Evolutionary conservation across 1,140 invertebrate species (phyloP).

Genomic region (Macrocentrus cingulum): DNA sequence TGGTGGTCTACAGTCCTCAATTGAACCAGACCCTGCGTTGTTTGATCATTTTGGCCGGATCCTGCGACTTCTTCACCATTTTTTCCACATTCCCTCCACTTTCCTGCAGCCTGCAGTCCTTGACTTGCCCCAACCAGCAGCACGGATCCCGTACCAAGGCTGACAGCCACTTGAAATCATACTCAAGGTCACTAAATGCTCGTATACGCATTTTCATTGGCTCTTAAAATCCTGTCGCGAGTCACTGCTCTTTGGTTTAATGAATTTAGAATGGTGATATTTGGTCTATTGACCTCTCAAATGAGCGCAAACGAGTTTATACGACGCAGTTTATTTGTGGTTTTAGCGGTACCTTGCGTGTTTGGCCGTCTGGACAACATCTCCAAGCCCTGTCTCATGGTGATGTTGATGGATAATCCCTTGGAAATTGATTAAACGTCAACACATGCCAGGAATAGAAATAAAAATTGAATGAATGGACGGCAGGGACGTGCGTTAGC

Average conservation of each 20-base stretch:
- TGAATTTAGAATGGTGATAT: constrained; percentile 2
- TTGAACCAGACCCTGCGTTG: constrained; percentile 48
- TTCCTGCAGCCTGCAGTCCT: neutral
- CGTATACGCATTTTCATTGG: too few relatives aligned
- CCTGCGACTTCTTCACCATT: constrained; percentile 8
- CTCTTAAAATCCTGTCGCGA: too few relatives aligned
- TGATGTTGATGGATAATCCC: neutral
- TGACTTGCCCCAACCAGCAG: constrained; percentile 43
- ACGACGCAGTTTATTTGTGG: neutral
- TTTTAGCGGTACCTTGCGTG: constrained; percentile 50
- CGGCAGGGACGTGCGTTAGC: constrained; percentile 10
- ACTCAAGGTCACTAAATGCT: constrained; percentile 46
- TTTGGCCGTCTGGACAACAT: constrained; percentile 52
- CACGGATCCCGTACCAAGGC: constrained; percentile 53
- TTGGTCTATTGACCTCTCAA: constrained; percentile 2
- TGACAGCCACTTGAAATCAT: constrained; percentile 57
- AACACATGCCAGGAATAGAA: neutral
- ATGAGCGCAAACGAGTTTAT: neutral
- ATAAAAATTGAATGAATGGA: neutral
- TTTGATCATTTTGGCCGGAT: neutral
- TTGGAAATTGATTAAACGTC: neutral
- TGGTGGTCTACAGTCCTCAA: constrained; percentile 43
- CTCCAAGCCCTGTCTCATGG: constrained; percentile 51
- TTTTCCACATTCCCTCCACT: neutral
- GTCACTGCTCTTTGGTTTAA: neutral